phyloP scores from a whole-genome alignment of 2,888 invertebrate species.

The Anarsia innoxiella region DNA sequence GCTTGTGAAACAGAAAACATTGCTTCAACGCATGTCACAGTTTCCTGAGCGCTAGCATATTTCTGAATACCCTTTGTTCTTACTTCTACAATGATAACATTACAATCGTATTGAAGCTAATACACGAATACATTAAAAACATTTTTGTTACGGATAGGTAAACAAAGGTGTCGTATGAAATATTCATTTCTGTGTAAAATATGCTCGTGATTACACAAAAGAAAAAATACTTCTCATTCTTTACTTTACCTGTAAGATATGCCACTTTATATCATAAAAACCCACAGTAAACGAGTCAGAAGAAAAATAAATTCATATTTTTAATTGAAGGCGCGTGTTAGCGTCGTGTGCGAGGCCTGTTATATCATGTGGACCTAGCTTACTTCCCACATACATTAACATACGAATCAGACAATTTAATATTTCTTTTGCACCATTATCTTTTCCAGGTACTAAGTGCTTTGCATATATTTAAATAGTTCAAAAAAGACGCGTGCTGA shows the following conservation, averaged over 20 bases:
- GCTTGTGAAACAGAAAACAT: slow-evolving; percentile 48
- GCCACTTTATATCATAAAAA: no score
- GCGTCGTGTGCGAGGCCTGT: slow-evolving; percentile 38
- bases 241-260: no score
- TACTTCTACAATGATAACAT: slow-evolving; percentile 59
- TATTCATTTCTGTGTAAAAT: no score
- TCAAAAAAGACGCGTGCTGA: slow-evolving; percentile 49
- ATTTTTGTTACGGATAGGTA: no score
- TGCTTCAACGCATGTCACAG: slow-evolving; percentile 60
- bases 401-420: slow-evolving; percentile 57
- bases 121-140: no score
- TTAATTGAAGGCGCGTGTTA: slow-evolving; percentile 31
- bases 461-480: slow-evolving; percentile 61
- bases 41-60: slow-evolving; percentile 53
- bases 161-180: no score
- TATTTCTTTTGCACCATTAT: slow-evolving; percentile 54
- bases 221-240: no score
- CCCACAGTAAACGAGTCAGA: not conserved
- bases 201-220: no score
- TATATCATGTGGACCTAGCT: slow-evolving; percentile 39
- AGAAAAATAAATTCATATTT: slow-evolving; percentile 16
- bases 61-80: slow-evolving; percentile 71
- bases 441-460: slow-evolving; percentile 54
- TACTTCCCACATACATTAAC: slow-evolving; percentile 59
- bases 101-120: no score